Evolutionary conservation across 2,113 vertebrate species (phyloP).

Genomic region (Corapipo altera): DNA sequence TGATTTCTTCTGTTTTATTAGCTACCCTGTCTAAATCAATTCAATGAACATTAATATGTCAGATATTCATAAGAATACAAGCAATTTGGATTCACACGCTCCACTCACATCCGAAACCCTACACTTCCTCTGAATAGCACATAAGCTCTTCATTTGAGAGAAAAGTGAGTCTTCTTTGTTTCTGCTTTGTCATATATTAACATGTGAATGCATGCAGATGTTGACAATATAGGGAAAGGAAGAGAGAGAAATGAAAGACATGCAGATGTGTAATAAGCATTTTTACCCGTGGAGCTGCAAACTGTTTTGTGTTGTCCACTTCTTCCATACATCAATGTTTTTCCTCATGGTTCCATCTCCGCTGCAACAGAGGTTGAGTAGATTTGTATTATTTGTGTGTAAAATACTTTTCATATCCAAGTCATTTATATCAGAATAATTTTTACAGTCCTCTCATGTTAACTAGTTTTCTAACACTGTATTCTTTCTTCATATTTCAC

Average conservation of each 20-base stretch:
- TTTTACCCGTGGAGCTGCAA: slow-evolving; percentile 96
- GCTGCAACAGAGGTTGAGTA: slow-evolving; percentile 68
- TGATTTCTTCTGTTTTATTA: not conserved
- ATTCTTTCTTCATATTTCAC: no score
- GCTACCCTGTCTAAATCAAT: not conserved
- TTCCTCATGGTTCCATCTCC: slow-evolving; percentile 98
- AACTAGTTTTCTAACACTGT: not conserved
- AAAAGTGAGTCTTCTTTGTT: not conserved
- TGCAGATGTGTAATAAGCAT: not conserved
- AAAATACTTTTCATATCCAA: not conserved
- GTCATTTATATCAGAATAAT: not conserved
- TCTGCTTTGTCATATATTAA: not conserved
- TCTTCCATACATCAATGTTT: slow-evolving; percentile 98
- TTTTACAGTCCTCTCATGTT: not conserved
- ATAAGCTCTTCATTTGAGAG: not conserved
- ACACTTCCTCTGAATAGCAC: not conserved
- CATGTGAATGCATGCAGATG: not conserved
- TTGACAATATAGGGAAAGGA: not conserved
- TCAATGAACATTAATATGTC: not conserved
- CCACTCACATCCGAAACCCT: not conserved
- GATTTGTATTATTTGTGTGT: not conserved
- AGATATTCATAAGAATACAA: not conserved
- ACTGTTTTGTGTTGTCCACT: slow-evolving; percentile 96
- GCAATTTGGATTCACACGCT: not conserved
- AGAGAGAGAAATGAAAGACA: not conserved